A percentile compares a stretch with the other conserved stretches of the same genome.
phyloP scores from a whole-genome alignment of 2,113 vertebrate genomes.

The Synchiropus splendidus region DNA sequence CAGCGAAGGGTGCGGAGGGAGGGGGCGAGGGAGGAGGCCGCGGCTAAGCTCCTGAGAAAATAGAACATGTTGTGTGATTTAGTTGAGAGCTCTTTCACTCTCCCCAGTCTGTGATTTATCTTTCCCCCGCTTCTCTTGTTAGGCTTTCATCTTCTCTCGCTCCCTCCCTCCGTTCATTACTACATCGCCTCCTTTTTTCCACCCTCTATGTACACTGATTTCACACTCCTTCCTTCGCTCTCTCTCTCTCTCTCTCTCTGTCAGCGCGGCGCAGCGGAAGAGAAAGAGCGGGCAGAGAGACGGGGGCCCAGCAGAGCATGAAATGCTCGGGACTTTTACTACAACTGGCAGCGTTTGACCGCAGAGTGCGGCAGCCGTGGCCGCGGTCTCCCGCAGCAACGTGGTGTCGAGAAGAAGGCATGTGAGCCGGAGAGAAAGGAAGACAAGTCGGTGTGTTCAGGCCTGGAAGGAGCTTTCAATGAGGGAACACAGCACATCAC shows the following conservation, averaged over 20 bases:
- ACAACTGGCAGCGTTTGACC: constrained; percentile 50
- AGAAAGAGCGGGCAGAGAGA: constrained; percentile 12
- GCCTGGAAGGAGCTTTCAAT: constrained; percentile 28
- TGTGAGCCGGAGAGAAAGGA: neutral
- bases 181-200: neutral
- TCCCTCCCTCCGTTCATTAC: constrained; percentile 7
- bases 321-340: constrained; percentile 55
- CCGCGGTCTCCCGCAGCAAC: constrained; percentile 49
- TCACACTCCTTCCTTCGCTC: neutral
- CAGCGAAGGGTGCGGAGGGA: no score
- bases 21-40: no score
- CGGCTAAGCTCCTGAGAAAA: no score
- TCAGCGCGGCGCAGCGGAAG: constrained; percentile 19
- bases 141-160: neutral
- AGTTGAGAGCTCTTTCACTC: neutral
- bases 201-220: constrained; percentile 10
- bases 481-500: no score
- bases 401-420: no score
- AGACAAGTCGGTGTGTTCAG: constrained; percentile 15
- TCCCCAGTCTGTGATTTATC: constrained; percentile 9
- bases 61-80: no score
- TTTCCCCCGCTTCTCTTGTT: constrained; percentile 5
- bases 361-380: constrained; percentile 32
- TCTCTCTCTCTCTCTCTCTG: constrained; percentile 3
- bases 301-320: constrained; percentile 40